Evolutionary conservation across 2,797 vertebrate species (phyloP).

Genomic region (Chaenodraco wilsoni): DNA sequence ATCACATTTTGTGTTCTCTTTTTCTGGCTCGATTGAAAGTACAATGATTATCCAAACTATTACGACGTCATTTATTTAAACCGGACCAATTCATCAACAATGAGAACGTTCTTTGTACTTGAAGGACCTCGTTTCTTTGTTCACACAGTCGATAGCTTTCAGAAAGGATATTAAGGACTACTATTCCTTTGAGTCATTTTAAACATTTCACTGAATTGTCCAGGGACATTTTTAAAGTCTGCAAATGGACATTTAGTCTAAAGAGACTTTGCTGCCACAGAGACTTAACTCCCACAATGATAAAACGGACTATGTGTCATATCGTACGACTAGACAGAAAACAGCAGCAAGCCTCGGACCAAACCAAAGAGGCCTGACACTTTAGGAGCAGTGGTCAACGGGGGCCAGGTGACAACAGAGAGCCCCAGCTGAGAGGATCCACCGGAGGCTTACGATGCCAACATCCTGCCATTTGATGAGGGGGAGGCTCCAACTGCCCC

Average conservation of each 20-base stretch:
- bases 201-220: slow-evolving; percentile 25
- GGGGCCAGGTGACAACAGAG: slow-evolving; percentile 65
- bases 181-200: slow-evolving; percentile 24
- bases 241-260: slow-evolving; percentile 8
- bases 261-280: not conserved
- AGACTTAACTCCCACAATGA: slow-evolving; percentile 19
- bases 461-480: slow-evolving; percentile 58
- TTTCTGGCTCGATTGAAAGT: not conserved
- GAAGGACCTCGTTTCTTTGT: slow-evolving; percentile 16
- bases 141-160: slow-evolving; percentile 25
- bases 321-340: not conserved
- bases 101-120: slow-evolving; percentile 19
- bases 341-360: slow-evolving; percentile 7
- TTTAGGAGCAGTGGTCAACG: slow-evolving; percentile 26
- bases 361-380: slow-evolving; percentile 36
- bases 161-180: slow-evolving; percentile 9
- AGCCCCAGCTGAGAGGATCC: slow-evolving; percentile 71
- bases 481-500: slow-evolving; percentile 62
- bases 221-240: slow-evolving; percentile 21
- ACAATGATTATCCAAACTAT: slow-evolving; percentile 3
- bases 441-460: slow-evolving; percentile 61
- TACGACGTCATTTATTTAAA: slow-evolving; percentile 31
- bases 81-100: not conserved
- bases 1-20: not conserved
- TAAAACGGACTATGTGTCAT: slow-evolving; percentile 31